Percentiles rank a stretch among this genome's conserved stretches.
phyloP scores from a whole-genome alignment of 2,888 invertebrate species.

The Oscheius sp. region DNA sequence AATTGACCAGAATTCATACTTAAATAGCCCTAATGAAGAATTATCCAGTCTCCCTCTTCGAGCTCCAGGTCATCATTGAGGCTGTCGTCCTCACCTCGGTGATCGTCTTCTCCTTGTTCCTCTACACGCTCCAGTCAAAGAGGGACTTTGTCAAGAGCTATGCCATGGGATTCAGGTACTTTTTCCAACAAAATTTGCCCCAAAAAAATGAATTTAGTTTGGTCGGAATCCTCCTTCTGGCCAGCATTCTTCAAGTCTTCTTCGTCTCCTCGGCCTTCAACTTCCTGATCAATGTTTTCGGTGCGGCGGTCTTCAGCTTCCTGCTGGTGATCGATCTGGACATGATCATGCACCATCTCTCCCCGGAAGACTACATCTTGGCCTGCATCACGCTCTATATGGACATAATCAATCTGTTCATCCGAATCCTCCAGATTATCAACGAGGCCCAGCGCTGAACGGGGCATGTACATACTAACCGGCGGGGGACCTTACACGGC shows the following conservation, averaged over 20 bases:
- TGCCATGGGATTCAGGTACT: constrained; percentile 73
- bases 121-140: constrained; percentile 88
- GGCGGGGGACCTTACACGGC: too few relatives aligned
- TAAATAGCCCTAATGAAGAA: not conserved
- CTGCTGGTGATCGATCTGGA: constrained; percentile 89
- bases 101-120: constrained; percentile 79
- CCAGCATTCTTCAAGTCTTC: constrained; percentile 82
- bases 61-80: constrained; percentile 83
- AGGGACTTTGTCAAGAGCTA: constrained; percentile 85
- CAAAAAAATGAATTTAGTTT: constrained; percentile 55
- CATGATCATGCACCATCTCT: constrained; percentile 75
- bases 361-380: constrained; percentile 87
- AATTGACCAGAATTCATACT: too few relatives aligned
- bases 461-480: not conserved
- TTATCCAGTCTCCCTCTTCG: constrained; percentile 81
- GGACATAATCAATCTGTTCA: constrained; percentile 88
- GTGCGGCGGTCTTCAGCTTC: constrained; percentile 82
- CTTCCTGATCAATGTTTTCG: constrained; percentile 81
- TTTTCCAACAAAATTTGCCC: too few relatives aligned
- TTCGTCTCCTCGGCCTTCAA: constrained; percentile 83
- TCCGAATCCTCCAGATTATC: constrained; percentile 80
- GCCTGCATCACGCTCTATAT: constrained; percentile 88
- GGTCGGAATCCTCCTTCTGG: constrained; percentile 79
- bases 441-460: constrained; percentile 51
- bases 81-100: constrained; percentile 82